Conservation (phyloP, 2,888 invertebrate species). For the Epistrophe grossulariae region DNA sequence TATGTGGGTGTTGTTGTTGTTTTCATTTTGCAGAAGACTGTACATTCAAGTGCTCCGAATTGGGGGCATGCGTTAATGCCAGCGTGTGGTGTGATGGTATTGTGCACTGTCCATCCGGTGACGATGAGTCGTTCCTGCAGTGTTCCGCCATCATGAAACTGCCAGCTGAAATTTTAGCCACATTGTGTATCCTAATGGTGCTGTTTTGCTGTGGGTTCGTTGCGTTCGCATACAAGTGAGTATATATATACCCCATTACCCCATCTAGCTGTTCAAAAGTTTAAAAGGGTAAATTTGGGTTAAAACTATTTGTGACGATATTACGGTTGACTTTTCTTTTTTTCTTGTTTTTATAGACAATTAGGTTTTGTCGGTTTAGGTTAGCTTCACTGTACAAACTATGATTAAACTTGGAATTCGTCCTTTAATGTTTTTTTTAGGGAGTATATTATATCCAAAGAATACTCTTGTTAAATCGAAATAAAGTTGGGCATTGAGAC, state of each 20-base stretch:
- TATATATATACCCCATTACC: no score
- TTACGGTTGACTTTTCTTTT: constrained; percentile 18
- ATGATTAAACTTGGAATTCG: neutral
- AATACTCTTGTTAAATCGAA: no score
- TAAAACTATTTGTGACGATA: neutral
- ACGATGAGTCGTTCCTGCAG: constrained; percentile 91
- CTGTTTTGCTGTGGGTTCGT: constrained; percentile 84
- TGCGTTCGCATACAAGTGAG: constrained; percentile 85
- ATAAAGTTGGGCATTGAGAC: no score
- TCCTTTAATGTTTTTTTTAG: neutral
- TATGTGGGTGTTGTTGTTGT: neutral
- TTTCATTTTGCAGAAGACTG: constrained; percentile 87
- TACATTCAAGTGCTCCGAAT: constrained; percentile 89
- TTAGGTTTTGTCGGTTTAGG: neutral
- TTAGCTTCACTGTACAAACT: neutral
- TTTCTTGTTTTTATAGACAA: neutral
- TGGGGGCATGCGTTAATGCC: constrained; percentile 92
- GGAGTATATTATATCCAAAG: no score
- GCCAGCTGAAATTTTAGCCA: constrained; percentile 89
- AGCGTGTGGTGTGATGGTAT: constrained; percentile 93
- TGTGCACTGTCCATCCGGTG: constrained; percentile 91
- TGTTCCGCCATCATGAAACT: constrained; percentile 91
- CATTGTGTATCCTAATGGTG: constrained; percentile 84
- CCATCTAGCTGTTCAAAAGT: neutral
- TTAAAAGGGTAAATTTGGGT: constrained; percentile 2